A percentile compares a stretch with the other conserved stretches of the same genome.
phyloP scores from a whole-genome alignment of 2,797 vertebrate species.

The Nannoperca obscura region DNA sequence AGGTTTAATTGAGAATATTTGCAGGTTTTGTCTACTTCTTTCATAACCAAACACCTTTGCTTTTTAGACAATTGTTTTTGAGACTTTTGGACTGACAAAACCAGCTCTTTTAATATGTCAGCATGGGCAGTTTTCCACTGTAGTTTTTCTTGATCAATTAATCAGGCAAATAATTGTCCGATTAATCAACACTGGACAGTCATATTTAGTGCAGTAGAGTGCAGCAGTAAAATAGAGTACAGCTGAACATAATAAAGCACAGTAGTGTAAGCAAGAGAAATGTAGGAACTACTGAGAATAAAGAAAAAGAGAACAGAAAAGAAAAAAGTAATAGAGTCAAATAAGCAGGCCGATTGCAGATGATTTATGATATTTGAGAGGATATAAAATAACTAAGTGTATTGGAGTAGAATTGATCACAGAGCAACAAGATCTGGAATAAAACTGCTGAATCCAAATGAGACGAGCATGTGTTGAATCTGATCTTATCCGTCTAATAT shows the following conservation, averaged over 20 bases:
- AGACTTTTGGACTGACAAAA: neutral
- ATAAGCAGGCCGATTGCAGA: neutral
- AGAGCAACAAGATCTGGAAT: slow-evolving; percentile 1
- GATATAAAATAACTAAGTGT: neutral
- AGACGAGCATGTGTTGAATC: neutral
- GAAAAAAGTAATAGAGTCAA: neutral
- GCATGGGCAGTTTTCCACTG: neutral
- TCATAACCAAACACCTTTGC: neutral
- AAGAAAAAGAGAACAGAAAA: neutral
- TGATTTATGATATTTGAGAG: neutral
- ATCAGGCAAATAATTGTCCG: neutral
- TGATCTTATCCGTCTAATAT: slow-evolving; percentile 2
- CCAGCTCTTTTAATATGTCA: neutral
- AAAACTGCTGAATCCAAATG: slow-evolving; percentile 16
- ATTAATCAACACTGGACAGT: neutral
- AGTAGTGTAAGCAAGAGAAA: neutral
- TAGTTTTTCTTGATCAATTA: neutral
- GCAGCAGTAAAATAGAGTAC: neutral
- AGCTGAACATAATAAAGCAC: neutral
- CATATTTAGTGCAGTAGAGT: neutral
- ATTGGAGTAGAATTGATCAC: slow-evolving; percentile 8
- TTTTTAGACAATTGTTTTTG: neutral
- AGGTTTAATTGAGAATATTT: neutral
- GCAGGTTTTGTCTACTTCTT: neutral
- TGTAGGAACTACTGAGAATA: neutral